Conservation (phyloP, 2,797 vertebrate genomes). For the Megaceryle alcyon region DNA sequence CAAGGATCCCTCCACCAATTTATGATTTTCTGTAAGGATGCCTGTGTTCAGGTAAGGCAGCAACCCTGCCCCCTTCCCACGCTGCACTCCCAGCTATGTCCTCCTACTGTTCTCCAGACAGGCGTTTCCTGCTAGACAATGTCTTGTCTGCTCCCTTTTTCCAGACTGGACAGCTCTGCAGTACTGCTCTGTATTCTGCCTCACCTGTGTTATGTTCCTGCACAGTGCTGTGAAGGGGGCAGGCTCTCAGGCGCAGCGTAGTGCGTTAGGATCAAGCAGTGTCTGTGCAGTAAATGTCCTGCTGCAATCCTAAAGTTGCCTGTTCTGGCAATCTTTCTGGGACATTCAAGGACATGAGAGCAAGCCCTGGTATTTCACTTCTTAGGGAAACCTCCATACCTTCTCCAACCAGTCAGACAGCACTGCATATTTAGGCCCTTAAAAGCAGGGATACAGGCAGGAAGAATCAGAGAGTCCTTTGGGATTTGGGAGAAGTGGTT, state of each 20-base stretch:
- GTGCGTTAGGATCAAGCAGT: neutral
- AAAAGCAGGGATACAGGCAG: neutral
- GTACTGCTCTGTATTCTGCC: neutral
- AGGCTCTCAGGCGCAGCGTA: neutral
- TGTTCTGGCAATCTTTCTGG: accelerated
- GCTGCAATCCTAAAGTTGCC: neutral
- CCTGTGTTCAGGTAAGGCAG: neutral
- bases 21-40: neutral
- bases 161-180: neutral
- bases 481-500: neutral
- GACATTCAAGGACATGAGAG: neutral
- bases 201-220: accelerated
- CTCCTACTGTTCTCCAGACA: neutral
- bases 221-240: accelerated
- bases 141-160: neutral
- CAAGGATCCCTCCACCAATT: neutral
- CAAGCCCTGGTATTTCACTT: neutral
- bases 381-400: neutral
- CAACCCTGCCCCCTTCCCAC: neutral
- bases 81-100: neutral
- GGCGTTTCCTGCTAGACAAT: neutral
- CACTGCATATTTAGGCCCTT: neutral
- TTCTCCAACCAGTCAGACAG: neutral
- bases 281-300: neutral
- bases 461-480: neutral